phyloP scores from a whole-genome alignment of 2,797 vertebrate species.

The Melopsittacus undulatus region DNA sequence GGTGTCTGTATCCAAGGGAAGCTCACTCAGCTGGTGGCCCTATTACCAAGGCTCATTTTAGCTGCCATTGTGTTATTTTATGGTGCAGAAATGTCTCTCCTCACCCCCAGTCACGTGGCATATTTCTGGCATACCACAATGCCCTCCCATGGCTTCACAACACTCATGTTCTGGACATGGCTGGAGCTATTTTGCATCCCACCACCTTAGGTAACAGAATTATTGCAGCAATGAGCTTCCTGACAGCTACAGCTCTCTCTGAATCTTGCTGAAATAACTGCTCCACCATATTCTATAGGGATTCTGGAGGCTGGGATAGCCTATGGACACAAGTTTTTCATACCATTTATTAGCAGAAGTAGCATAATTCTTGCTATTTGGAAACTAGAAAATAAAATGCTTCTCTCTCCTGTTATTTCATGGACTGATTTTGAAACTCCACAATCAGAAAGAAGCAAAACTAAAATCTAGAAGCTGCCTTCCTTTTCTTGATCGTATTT shows the following conservation, averaged over 20 bases:
- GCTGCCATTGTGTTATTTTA: neutral
- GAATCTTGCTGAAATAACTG: neutral
- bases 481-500: neutral
- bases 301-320: neutral
- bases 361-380: neutral
- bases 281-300: neutral
- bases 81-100: neutral
- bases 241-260: neutral
- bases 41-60: neutral
- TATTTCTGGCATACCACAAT: neutral
- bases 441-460: neutral
- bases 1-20: neutral
- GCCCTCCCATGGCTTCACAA: neutral
- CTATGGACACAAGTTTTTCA: rapidly evolving
- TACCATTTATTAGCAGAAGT: neutral
- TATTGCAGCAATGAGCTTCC: neutral
- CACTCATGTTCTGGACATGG: neutral
- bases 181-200: neutral
- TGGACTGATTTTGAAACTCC: neutral
- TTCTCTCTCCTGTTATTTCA: neutral
- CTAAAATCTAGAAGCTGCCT: neutral
- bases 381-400: neutral
- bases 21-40: neutral
- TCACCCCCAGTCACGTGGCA: neutral
- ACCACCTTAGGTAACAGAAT: neutral